Conservation (phyloP, 2,888 invertebrate species). For the Clistopyga incitator region DNA sequence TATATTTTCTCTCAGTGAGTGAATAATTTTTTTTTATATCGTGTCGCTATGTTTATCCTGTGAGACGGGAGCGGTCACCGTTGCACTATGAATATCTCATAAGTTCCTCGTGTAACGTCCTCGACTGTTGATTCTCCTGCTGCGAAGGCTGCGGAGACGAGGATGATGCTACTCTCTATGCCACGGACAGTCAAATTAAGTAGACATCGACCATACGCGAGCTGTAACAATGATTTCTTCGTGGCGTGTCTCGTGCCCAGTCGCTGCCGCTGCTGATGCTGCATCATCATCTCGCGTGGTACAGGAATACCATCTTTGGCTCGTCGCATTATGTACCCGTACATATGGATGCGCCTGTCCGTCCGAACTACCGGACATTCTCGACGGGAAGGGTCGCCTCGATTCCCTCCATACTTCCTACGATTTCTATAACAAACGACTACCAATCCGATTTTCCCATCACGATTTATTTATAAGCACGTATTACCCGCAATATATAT, state of each 20-base stretch:
- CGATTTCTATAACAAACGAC: constrained; percentile 42
- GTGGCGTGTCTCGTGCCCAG: constrained; percentile 35
- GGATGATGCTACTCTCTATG: constrained; percentile 25
- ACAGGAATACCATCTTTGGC: constrained; percentile 75
- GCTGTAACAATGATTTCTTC: constrained; percentile 64
- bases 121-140: constrained; percentile 18
- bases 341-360: constrained; percentile 71
- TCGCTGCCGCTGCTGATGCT: constrained; percentile 45
- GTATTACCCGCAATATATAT: not conserved
- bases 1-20: constrained; percentile 2
- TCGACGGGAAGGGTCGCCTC: constrained; percentile 36
- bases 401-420: constrained; percentile 39
- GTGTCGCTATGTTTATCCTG: not conserved
- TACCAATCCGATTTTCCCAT: not conserved
- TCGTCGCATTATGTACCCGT: constrained; percentile 74
- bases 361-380: constrained; percentile 28
- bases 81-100: constrained; percentile 68
- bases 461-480: not conserved
- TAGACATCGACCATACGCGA: constrained; percentile 58
- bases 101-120: constrained; percentile 56
- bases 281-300: constrained; percentile 64
- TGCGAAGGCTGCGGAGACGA: constrained; percentile 31
- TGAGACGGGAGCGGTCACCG: constrained; percentile 38
- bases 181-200: constrained; percentile 67
- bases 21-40: constrained; percentile 5